Evolutionary conservation across 1,140 invertebrate genomes (phyloP).

Genomic region (Agrilus planipennis): DNA sequence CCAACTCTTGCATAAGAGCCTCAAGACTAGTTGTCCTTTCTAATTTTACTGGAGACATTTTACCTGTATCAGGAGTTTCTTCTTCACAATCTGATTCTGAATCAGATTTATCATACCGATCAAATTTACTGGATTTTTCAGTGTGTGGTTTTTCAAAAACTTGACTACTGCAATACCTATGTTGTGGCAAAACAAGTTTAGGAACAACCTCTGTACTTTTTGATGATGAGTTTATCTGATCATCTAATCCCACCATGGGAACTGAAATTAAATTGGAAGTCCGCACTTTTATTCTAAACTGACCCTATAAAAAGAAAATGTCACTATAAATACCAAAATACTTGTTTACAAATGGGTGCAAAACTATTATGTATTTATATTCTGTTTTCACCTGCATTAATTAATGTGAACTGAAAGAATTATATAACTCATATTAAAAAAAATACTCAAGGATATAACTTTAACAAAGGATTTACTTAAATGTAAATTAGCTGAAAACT

Average conservation of each 20-base stretch:
- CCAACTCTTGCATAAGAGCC: conserved; percentile 31
- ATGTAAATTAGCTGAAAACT: no score
- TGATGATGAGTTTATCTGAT: neutral
- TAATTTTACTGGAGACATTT: conserved; percentile 12
- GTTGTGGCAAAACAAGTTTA: conserved; percentile 23
- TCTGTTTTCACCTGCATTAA: no score
- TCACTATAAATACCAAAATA: neutral
- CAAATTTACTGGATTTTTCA: conserved; percentile 27
- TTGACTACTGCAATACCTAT: conserved; percentile 18
- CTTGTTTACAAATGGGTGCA: no score
- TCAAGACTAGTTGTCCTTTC: conserved; percentile 27
- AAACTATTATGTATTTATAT: no score
- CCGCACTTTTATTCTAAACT: conserved; percentile 15
- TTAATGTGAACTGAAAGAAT: no score
- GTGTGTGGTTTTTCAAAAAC: conserved; percentile 8
- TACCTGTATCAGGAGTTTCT: conserved; percentile 1
- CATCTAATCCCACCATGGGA: conserved; percentile 12
- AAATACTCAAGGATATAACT: no score
- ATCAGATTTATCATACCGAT: conserved; percentile 30
- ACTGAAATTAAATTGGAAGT: conserved; percentile 23
- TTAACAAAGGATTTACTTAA: neutral
- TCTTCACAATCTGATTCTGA: conserved; percentile 26
- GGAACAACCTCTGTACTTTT: conserved; percentile 4
- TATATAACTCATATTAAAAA: no score
- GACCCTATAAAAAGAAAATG: conserved; percentile 20